phyloP scores from a whole-genome alignment of 2,888 invertebrate species.

The Chironomus riparius region DNA sequence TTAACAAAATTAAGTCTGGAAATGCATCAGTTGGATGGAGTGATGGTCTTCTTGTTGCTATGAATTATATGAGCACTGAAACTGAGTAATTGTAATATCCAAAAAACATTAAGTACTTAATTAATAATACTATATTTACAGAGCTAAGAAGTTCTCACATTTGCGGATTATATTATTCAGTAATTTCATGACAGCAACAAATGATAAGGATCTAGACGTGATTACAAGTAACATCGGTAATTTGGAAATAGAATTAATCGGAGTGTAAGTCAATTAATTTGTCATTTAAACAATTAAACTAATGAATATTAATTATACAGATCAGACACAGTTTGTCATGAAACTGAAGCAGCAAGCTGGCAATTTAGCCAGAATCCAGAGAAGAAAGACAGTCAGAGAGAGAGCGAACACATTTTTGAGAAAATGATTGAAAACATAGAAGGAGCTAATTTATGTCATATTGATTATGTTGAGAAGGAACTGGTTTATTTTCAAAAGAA shows the following conservation, averaged over 20 bases:
- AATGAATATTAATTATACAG: too few relatives aligned
- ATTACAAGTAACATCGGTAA: slow-evolving; percentile 47
- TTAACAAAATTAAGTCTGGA: slow-evolving; percentile 36
- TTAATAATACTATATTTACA: slow-evolving; percentile 29
- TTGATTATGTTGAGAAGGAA: slow-evolving; percentile 52
- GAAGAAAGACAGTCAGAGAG: slow-evolving; percentile 33
- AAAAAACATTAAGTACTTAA: neutral
- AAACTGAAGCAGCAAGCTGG: slow-evolving; percentile 34
- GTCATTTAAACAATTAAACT: too few relatives aligned
- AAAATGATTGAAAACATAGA: slow-evolving; percentile 40
- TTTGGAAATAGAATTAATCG: neutral
- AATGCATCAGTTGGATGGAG: slow-evolving; percentile 54
- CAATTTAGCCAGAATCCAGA: slow-evolving; percentile 29
- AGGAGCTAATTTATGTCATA: slow-evolving; percentile 45
- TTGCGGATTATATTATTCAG: slow-evolving; percentile 56
- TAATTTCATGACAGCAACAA: slow-evolving; percentile 48
- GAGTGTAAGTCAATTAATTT: neutral
- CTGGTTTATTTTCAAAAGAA: slow-evolving; percentile 50
- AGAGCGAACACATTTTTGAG: slow-evolving; percentile 35
- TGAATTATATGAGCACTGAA: slow-evolving; percentile 44
- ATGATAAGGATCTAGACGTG: slow-evolving; percentile 45
- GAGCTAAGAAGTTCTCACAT: slow-evolving; percentile 39
- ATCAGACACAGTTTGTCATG: slow-evolving; percentile 36
- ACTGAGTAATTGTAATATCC: slow-evolving; percentile 32
- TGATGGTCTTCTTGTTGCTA: slow-evolving; percentile 51